These are phyloP conservation scores for Hydrolagus affinis DNA, from an alignment of 2,113 vertebrate genomes.

Conservation along the genomic window DNA sequence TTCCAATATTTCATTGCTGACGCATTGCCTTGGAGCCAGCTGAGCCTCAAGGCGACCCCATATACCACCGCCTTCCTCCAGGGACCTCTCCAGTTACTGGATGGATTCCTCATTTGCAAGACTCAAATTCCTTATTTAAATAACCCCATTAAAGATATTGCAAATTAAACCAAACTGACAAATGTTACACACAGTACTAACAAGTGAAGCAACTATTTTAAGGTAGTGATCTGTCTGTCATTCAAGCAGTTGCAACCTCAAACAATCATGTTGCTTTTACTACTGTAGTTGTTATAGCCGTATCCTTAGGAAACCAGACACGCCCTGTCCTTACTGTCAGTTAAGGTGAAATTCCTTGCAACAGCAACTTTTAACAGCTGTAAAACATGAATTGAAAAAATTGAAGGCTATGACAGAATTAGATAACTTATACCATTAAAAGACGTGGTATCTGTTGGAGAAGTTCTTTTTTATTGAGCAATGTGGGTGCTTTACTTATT, in stretches of 20 bases:
- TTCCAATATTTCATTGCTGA: no score
- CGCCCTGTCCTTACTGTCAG: not conserved
- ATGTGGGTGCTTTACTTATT: not conserved
- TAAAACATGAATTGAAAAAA: not conserved
- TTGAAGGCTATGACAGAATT: slow-evolving; percentile 13
- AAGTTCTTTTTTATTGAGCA: not conserved
- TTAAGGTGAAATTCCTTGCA: not conserved
- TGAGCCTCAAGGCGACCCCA: no score
- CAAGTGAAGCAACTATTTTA: not conserved
- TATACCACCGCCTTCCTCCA: no score
- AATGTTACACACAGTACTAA: no score
- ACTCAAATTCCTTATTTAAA: no score
- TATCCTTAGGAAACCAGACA: not conserved
- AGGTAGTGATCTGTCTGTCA: not conserved
- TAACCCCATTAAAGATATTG: no score
- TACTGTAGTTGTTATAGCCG: not conserved
- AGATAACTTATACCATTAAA: not conserved
- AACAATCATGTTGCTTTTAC: not conserved
- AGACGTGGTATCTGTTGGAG: not conserved
- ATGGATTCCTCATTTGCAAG: no score
- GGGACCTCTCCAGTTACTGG: no score
- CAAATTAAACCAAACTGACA: no score
- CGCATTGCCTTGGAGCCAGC: no score
- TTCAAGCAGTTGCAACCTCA: not conserved
- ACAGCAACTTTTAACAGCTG: slow-evolving; percentile 25